These are phyloP conservation scores for Girardinichthys multiradiatus DNA, from an alignment of 2,113 vertebrate genomes.

Conservation along the genomic window DNA sequence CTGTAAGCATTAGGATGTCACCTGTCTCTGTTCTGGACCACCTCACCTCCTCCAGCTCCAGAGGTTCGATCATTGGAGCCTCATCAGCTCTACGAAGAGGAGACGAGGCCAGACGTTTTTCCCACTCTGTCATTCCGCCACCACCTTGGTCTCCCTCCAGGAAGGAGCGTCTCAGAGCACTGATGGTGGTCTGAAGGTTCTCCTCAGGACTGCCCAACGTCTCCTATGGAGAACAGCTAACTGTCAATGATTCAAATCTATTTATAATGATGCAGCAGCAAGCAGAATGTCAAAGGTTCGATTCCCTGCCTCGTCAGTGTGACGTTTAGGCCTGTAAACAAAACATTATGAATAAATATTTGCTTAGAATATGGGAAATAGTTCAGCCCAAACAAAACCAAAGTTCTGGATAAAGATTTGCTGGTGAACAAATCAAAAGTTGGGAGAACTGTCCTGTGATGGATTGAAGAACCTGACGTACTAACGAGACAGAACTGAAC, in stretches of 20 bases:
- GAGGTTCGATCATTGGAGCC: conserved; percentile 95
- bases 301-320: neutral
- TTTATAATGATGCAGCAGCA: neutral
- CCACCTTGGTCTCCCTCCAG: conserved; percentile 85
- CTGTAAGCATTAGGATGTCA: neutral
- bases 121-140: conserved; percentile 87
- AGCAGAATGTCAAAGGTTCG: too few relatives aligned
- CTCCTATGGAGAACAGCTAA: conserved; percentile 50
- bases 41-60: conserved; percentile 90
- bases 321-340: too few relatives aligned
- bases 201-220: conserved; percentile 85
- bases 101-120: conserved; percentile 92
- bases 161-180: conserved; percentile 93
- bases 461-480: too few relatives aligned
- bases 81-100: conserved; percentile 90
- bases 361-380: too few relatives aligned
- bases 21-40: neutral
- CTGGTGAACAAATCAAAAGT: too few relatives aligned
- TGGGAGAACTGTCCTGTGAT: too few relatives aligned
- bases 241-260: too few relatives aligned
- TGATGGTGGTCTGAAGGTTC: conserved; percentile 90
- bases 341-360: too few relatives aligned
- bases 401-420: too few relatives aligned
- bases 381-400: too few relatives aligned
- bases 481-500: too few relatives aligned